Conservation (phyloP, 2,888 invertebrate species). For the Pyrrhosoma nymphula region DNA sequence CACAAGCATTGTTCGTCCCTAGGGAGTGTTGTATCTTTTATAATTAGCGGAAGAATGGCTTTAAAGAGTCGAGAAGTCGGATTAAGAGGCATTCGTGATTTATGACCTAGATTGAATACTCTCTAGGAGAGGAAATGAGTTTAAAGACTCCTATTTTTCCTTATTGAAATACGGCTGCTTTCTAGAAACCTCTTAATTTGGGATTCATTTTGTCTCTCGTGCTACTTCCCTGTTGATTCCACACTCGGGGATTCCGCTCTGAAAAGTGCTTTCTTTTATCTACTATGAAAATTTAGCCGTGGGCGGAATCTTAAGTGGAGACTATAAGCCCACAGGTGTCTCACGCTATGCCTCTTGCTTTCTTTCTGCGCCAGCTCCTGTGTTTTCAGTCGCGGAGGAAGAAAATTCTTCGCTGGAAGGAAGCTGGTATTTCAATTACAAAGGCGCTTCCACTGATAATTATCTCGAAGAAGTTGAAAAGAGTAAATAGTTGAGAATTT, state of each 20-base stretch:
- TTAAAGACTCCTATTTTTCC: background rate
- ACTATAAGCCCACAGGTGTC: constrained; percentile 19
- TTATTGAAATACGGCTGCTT: background rate
- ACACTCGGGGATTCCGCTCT: background rate
- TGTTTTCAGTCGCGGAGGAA: background rate
- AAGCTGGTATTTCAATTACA: background rate
- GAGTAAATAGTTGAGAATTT: background rate
- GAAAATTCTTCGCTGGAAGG: background rate
- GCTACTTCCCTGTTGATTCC: constrained; percentile 2
- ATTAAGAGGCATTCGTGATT: background rate
- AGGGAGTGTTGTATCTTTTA: background rate
- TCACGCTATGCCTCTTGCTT: background rate
- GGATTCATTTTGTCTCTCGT: background rate
- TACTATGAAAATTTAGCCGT: constrained; percentile 39
- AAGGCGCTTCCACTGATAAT: background rate
- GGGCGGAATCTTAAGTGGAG: constrained; percentile 16
- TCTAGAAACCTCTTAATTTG: background rate
- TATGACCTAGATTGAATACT: background rate
- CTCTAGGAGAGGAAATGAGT: background rate
- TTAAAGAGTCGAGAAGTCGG: background rate
- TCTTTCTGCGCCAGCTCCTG: background rate
- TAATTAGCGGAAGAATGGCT: background rate
- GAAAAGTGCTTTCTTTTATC: background rate
- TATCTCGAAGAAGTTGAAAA: background rate
- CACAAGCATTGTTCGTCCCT: background rate